Base-by-base conservation (phyloP, 2,888 invertebrate species). In the Drosophila melanosoma region DNA sequence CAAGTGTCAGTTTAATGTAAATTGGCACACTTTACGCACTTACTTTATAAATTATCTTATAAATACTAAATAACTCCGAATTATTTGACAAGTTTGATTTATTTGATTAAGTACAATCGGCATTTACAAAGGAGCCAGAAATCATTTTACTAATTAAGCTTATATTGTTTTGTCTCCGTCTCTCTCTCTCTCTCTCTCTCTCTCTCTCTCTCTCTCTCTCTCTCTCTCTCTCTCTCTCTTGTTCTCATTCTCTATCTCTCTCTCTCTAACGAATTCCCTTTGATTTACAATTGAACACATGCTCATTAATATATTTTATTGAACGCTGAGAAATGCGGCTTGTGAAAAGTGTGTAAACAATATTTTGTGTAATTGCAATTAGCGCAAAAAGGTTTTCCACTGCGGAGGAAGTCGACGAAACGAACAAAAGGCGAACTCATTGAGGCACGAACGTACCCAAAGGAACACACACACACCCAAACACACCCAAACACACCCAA, bases 351-450 rank as follows among this genome's bases (percentile, higher is more conserved):
- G 70, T 64, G 72, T 65, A 86, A 82, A 86, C 69, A 83, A 86
- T 82, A 82, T 80, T 82, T 85, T 70, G 67, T 85, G 73, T 83
- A 82, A 82, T 85, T 82, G 86, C 82, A 85, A 82, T 82, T 86
- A 83, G 81, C 69, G 74, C 68, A 66, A 82, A 79, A 76, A 64
- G 73, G 70, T 76, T 83, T 69, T 81, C 48, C 38, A 51, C 42
- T 45, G 49, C 74, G 48, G 62, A 77, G 48, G 62, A 77, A 71
- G 61, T 75, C 57, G 48, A 20, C 40, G 56, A 57, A 42, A 38
- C 56, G 66, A 56, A 74, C 40, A 64, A 69, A 64, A 49, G 54
- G 53, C 53, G 15, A 49, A 26, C n/a, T 45, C 53, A 42, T 38
- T 17, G 56, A 42, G 38, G 57, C 57, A 57, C 38, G 56, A 38